Conservation (phyloP, 2,888 invertebrate species). For the Eulithis prunata region DNA sequence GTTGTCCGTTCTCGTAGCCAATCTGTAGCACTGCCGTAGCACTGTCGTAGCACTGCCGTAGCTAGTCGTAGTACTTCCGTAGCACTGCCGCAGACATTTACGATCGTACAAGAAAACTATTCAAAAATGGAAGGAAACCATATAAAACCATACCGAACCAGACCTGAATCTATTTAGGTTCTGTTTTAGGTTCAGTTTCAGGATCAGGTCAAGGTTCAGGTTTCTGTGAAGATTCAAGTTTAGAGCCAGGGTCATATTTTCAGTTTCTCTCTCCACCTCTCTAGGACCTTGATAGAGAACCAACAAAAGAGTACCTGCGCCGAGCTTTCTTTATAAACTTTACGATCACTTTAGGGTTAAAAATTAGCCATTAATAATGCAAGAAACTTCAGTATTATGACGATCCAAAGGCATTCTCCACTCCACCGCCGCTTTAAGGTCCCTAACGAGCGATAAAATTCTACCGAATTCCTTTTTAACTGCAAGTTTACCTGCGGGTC, state of each 20-base stretch:
- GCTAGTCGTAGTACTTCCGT: not conserved
- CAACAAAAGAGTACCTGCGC: not conserved
- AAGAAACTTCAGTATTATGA: constrained; percentile 47
- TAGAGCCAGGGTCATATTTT: no score
- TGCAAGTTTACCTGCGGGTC: constrained; percentile 80
- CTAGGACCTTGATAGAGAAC: no score
- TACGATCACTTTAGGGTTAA: constrained; percentile 8
- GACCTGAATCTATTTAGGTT: no score
- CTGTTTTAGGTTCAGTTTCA: no score
- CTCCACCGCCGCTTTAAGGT: constrained; percentile 63
- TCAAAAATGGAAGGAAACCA: no score
- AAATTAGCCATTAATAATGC: constrained; percentile 55
- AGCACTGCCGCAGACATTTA: no score
- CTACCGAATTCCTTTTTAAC: constrained; percentile 76
- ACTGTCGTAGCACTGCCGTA: not conserved
- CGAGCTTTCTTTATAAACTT: not conserved
- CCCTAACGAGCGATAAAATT: constrained; percentile 82
- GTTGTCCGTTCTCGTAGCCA: not conserved
- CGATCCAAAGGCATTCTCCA: constrained; percentile 45
- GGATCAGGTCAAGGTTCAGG: no score
- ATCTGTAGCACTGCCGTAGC: constrained; percentile 1
- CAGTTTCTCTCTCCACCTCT: no score
- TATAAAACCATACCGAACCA: no score
- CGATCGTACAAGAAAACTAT: no score
- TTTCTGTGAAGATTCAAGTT: no score